Percentiles rank a stretch among this genome's conserved stretches.
phyloP scores from a whole-genome alignment of 1,140 invertebrate species.

The Cecropterus lyciades region DNA sequence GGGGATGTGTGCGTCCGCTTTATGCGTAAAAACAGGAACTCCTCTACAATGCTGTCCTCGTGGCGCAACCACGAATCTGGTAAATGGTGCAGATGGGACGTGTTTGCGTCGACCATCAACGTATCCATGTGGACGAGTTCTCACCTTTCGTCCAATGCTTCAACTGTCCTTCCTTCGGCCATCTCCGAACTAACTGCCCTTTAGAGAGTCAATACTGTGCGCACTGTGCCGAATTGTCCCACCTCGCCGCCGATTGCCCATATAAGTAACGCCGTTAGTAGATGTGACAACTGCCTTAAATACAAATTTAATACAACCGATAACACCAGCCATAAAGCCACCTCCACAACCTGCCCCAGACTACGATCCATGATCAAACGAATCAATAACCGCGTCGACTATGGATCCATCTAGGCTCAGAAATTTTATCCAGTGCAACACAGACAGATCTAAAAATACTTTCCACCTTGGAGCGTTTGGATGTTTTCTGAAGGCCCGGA shows the following conservation, averaged over 20 bases:
- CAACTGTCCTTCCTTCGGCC: conserved; percentile 32
- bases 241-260: too few relatives aligned
- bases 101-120: conserved; percentile 33
- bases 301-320: too few relatives aligned
- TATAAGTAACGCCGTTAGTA: too few relatives aligned
- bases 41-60: conserved; percentile 30
- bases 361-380: neutral
- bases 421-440: conserved; percentile 25
- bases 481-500: conserved; percentile 11
- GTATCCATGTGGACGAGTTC: too few relatives aligned
- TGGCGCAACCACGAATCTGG: neutral
- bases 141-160: conserved; percentile 36
- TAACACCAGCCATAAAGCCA: neutral
- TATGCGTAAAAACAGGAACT: conserved; percentile 31
- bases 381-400: neutral
- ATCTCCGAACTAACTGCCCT: conserved; percentile 1
- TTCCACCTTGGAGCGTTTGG: conserved; percentile 1
- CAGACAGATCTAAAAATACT: neutral
- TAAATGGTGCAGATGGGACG: conserved; percentile 10
- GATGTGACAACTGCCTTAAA: too few relatives aligned
- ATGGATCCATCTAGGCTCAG: too few relatives aligned
- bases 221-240: too few relatives aligned
- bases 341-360: neutral
- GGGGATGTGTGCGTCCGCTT: conserved; percentile 18
- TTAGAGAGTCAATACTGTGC: too few relatives aligned